These are phyloP conservation scores for Matsumyia berberina DNA, from an alignment of 2,888 invertebrate genomes.

Conservation along the genomic window DNA sequence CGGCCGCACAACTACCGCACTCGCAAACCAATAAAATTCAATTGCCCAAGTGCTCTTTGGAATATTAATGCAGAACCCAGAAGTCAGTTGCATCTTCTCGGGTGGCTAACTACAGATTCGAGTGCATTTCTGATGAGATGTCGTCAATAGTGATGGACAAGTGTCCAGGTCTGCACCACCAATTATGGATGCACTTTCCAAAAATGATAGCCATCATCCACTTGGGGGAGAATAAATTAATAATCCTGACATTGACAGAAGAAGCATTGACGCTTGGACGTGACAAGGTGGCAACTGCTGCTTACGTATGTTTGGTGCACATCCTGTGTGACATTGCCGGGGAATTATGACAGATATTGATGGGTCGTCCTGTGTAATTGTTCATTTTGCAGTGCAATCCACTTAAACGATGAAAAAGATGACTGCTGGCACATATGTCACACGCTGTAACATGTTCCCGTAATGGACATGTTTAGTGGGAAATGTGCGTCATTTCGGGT, in stretches of 20 bases:
- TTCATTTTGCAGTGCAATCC: neutral
- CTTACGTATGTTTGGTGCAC: neutral
- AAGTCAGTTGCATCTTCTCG: conserved; percentile 17
- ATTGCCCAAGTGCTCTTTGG: conserved; percentile 40
- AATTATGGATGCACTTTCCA: conserved; percentile 34
- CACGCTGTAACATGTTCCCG: conserved; percentile 24
- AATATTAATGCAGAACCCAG: conserved; percentile 20
- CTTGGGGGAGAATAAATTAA: conserved; percentile 18
- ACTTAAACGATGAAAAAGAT: conserved; percentile 10
- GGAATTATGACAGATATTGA: conserved; percentile 14
- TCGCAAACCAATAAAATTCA: conserved; percentile 53
- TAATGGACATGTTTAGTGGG: conserved; percentile 15
- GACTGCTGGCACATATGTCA: conserved; percentile 1
- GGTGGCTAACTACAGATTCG: neutral
- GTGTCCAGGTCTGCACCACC: conserved; percentile 22
- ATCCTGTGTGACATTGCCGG: neutral
- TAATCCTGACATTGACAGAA: conserved; percentile 6
- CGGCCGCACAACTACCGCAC: conserved; percentile 30
- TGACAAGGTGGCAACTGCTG: conserved; percentile 6
- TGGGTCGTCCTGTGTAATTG: neutral
- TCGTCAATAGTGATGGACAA: conserved; percentile 39
- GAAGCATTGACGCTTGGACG: neutral
- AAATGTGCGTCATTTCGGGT: conserved; percentile 18
- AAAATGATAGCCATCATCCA: neutral
- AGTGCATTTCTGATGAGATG: conserved; percentile 40